Evolutionary conservation across 2,888 invertebrate genomes (phyloP).

Genomic region (Choristoneura rosaceana): DNA sequence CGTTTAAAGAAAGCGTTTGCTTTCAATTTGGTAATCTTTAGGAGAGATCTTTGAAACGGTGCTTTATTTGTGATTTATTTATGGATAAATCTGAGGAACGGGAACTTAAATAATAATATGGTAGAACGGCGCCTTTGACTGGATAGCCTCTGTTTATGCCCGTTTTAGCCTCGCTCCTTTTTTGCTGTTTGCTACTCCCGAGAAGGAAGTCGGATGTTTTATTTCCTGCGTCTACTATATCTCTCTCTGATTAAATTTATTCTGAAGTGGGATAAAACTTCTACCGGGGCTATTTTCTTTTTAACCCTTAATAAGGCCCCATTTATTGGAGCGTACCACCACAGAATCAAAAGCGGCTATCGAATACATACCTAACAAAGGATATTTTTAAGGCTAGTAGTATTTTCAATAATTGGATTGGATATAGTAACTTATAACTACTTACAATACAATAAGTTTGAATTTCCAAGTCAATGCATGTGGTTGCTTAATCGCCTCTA

Average conservation of each 20-base stretch:
- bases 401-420: too few species aligned
- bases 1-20: constrained; percentile 27
- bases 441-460: too few species aligned
- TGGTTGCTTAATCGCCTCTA: too few species aligned
- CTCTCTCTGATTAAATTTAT: constrained; percentile 37
- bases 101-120: constrained; percentile 1
- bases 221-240: constrained; percentile 39
- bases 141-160: constrained; percentile 6
- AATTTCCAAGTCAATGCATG: too few species aligned
- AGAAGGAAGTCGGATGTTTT: constrained; percentile 37
- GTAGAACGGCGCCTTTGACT: constrained; percentile 20
- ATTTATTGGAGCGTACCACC: too few species aligned
- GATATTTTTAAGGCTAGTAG: too few species aligned
- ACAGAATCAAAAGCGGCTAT: too few species aligned
- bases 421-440: too few species aligned
- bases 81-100: constrained; percentile 10
- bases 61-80: constrained; percentile 26
- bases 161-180: constrained; percentile 26
- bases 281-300: constrained; percentile 18
- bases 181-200: constrained; percentile 28
- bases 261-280: constrained; percentile 22
- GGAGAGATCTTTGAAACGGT: background rate
- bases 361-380: too few species aligned
- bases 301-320: background rate
- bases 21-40: constrained; percentile 19